Evolutionary conservation across 2,888 invertebrate species (phyloP).

Genomic region (Cephus runcator): DNA sequence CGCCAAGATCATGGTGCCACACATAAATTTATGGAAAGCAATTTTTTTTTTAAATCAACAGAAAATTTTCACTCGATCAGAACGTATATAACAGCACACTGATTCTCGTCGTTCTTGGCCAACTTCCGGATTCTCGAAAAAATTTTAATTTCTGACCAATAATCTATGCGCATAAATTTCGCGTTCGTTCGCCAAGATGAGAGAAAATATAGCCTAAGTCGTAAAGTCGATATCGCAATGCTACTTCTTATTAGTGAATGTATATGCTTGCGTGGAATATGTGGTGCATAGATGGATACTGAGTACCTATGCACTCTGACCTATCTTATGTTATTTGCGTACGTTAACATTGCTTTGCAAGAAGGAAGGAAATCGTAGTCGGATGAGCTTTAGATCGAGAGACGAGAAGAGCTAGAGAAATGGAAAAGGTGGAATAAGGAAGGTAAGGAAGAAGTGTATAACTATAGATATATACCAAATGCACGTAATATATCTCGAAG

Average conservation of each 20-base stretch:
- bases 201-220: not conserved
- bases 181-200: not conserved
- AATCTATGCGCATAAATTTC: not conserved
- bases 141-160: not conserved
- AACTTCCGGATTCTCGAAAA: not conserved
- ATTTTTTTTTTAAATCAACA: not conserved
- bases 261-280: not conserved
- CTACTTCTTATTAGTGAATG: not conserved
- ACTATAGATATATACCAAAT: not conserved
- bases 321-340: not conserved
- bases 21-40: not conserved
- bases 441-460: not conserved
- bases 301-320: not conserved
- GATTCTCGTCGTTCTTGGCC: not conserved
- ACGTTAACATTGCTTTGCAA: not conserved
- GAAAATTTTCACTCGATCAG: not conserved
- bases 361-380: not conserved
- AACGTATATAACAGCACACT: not conserved
- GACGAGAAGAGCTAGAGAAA: not conserved
- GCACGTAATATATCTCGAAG: not conserved
- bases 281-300: not conserved
- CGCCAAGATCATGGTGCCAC: not conserved
- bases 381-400: not conserved
- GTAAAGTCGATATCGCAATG: not conserved
- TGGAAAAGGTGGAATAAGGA: not conserved